A percentile compares a stretch with the other conserved stretches of the same genome.
These are phyloP conservation scores for Morbakka virulenta DNA, from an alignment of 30 jellyfish, hydroid and myxozoan species.

Conservation along the genomic window DNA sequence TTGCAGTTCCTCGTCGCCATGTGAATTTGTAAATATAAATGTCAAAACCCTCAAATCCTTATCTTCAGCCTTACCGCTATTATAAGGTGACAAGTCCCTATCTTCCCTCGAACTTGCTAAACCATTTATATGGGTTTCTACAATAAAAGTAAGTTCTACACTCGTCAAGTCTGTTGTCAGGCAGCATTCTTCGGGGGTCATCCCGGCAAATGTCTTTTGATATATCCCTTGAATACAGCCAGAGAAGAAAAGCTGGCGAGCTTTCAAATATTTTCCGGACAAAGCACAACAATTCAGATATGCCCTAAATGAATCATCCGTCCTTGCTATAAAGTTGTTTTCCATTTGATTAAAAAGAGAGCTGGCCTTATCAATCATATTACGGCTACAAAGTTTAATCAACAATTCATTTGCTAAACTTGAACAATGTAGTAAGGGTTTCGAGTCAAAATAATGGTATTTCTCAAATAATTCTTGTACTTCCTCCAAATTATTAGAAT, in stretches of 20 bases:
- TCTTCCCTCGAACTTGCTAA: slow-evolving; percentile 8
- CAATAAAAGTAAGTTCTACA: slow-evolving; percentile 46
- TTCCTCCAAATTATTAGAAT: slow-evolving; percentile 14
- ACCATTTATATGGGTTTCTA: slow-evolving; percentile 46
- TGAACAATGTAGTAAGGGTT: neutral
- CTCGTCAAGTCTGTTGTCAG: slow-evolving; percentile 27
- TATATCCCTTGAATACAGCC: slow-evolving; percentile 35
- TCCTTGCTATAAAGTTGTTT: neutral
- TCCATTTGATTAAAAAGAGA: slow-evolving; percentile 19
- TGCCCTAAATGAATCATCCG: slow-evolving; percentile 13
- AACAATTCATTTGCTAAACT: slow-evolving; percentile 4
- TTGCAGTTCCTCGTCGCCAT: neutral
- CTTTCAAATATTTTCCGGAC: neutral
- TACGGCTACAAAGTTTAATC: slow-evolving; percentile 14
- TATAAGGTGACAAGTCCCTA: too few relatives aligned
- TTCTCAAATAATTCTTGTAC: slow-evolving; percentile 25
- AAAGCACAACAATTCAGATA: slow-evolving; percentile 58
- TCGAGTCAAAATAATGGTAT: neutral
- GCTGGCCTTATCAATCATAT: slow-evolving; percentile 21
- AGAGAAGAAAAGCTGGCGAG: slow-evolving; percentile 40
- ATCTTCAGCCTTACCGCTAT: neutral
- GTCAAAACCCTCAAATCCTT: neutral
- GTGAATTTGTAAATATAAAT: neutral
- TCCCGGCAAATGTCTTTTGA: slow-evolving; percentile 2
- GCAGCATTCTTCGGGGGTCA: slow-evolving; percentile 31